These are phyloP conservation scores for Rhodinocichla rosea DNA, from an alignment of 2,113 vertebrate species.

Conservation along the genomic window DNA sequence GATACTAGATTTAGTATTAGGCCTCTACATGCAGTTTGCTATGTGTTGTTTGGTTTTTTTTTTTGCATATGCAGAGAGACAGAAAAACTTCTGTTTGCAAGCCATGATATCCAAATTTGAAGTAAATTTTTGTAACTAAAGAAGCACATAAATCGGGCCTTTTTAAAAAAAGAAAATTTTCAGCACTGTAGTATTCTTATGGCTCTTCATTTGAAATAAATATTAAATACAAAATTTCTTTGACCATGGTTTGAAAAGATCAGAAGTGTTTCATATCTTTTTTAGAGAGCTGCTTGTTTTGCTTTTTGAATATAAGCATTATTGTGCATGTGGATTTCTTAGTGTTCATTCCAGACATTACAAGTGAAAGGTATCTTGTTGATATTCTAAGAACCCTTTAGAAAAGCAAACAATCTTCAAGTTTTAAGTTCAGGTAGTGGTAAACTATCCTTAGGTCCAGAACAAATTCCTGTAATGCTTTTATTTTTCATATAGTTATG, in stretches of 20 bases:
- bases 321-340: constrained; percentile 71
- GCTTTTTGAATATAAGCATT: constrained; percentile 48
- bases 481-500: not conserved
- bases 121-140: not conserved
- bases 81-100: constrained; percentile 73
- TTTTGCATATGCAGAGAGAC: constrained; percentile 61
- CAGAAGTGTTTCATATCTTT: constrained; percentile 65
- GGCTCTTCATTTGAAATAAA: not conserved
- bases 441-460: not conserved
- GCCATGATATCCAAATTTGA: constrained; percentile 65
- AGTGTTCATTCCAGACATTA: constrained; percentile 55
- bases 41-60: constrained; percentile 1
- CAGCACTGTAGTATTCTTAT: not conserved
- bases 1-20: constrained; percentile 77
- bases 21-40: constrained; percentile 66
- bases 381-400: not conserved
- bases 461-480: not conserved
- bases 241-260: constrained; percentile 72
- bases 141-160: not conserved
- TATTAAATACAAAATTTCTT: not conserved
- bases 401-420: not conserved
- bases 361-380: not conserved
- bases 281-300: constrained; percentile 62
- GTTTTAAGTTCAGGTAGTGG: not conserved
- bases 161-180: not conserved